Evolutionary conservation across 2,113 vertebrate species (phyloP).

Genomic region (Chinchilla lanigera): DNA sequence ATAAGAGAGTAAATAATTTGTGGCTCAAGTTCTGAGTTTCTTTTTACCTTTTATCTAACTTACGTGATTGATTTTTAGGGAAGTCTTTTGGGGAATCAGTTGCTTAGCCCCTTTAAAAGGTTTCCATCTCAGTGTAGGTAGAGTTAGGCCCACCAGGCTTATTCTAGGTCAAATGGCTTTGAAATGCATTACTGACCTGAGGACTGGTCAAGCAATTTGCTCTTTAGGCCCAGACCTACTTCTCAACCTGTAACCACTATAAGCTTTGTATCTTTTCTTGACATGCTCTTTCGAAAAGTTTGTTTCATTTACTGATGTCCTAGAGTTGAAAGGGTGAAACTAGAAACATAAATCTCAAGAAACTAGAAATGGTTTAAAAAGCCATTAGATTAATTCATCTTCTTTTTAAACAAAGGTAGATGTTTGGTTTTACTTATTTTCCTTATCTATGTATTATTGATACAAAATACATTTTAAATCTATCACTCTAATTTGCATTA

Average conservation of each 20-base stretch:
- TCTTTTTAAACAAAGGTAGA: neutral
- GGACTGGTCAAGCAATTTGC: slow-evolving; percentile 38
- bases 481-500: neutral
- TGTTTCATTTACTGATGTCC: neutral
- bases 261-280: neutral
- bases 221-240: neutral
- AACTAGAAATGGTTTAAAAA: neutral
- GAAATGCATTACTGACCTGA: slow-evolving; percentile 39
- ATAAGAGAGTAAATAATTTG: slow-evolving; percentile 42
- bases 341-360: neutral
- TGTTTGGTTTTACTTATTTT: neutral
- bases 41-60: slow-evolving; percentile 44
- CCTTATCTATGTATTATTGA: neutral
- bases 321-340: neutral
- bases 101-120: neutral
- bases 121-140: slow-evolving; percentile 40
- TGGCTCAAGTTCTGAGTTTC: neutral
- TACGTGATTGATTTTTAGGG: slow-evolving; percentile 31
- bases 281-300: neutral
- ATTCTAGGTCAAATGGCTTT: slow-evolving; percentile 51
- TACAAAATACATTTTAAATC: neutral
- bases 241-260: slow-evolving; percentile 8
- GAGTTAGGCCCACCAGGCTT: slow-evolving; percentile 23
- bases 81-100: slow-evolving; percentile 16
- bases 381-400: neutral